Evolutionary conservation across 2,888 invertebrate genomes (phyloP), one percentile per base, ranked within the genome.

Genomic region (Clusia tigrina): DNA sequence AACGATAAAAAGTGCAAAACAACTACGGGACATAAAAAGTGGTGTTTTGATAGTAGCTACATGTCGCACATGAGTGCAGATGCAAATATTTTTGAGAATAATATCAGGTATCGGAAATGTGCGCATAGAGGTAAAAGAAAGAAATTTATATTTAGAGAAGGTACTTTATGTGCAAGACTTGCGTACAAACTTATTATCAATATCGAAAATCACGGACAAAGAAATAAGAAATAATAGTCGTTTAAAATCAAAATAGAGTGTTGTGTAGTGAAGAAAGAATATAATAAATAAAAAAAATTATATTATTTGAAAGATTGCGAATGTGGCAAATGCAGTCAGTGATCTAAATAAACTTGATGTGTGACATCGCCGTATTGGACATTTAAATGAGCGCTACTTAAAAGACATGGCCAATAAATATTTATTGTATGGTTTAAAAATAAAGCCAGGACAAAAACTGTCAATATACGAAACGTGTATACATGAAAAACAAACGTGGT

Each of bases 41-140:
- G n/a, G 55, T 64, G 64, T 10, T 17, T 64, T 12, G 64, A 64
- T 23, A 64, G 64, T 55, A 58, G 61, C 32, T 57, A 54, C 12
- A 61, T 48, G 18, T 58, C 61, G 2, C 61, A 62, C 26, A 17
- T 64, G 26, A 61, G 61, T 58, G 54, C 48, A 24, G 42, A 1
- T 48, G 54, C 20, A 61, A 48, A 51, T 2, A 2, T 15, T 42
- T 51, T 15, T 58, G 54, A 22, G 25, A 20, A 1, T 15, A 38
- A 48, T 66, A 5, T 12, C 18, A 2, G 55, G 37, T 2, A 10
- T 48, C 3, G 66, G 66, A 20, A 61, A 59, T 24, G 52, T 53
- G 5, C 56, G 55, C 9, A 54, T 58, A 1, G 25, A 6, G 2
- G 37, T 66, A 6, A 56, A 51, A 1, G 24, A 61, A 24, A 1